These are phyloP conservation scores for Macrochelys suwanniensis DNA, from an alignment of 2,797 vertebrate species.

Conservation along the genomic window DNA sequence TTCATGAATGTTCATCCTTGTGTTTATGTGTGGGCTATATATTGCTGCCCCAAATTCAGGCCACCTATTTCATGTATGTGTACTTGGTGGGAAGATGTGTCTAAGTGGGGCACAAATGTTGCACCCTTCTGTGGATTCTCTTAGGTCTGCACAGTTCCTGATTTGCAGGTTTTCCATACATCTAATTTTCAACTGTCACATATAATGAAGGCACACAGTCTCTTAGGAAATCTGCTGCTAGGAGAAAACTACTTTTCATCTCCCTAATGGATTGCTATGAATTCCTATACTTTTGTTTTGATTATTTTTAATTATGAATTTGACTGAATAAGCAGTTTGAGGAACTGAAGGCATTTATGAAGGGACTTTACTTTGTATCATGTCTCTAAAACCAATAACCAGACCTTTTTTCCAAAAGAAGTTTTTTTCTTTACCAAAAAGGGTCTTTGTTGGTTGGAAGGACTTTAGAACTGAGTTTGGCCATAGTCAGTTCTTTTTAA, in stretches of 20 bases:
- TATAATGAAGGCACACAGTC: not conserved
- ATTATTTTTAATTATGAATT: not conserved
- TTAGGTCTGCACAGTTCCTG: not conserved
- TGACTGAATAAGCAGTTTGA: not conserved
- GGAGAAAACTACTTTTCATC: not conserved
- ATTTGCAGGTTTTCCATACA: not conserved
- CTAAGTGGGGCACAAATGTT: not conserved
- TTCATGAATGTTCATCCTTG: not conserved
- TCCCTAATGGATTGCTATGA: not conserved
- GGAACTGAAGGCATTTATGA: not conserved
- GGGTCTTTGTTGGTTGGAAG: not conserved
- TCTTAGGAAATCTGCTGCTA: not conserved
- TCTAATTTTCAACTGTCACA: not conserved
- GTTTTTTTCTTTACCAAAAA: not conserved
- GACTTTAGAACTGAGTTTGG: not conserved
- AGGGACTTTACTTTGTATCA: not conserved
- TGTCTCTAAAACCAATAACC: not conserved
- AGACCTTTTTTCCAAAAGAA: not conserved
- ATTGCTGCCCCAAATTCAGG: not conserved
- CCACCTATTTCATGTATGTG: not conserved
- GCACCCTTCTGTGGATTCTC: not conserved
- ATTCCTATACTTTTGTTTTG: rapidly evolving
- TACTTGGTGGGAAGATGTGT: not conserved
- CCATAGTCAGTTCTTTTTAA: not conserved
- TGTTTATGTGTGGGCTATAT: not conserved